These are phyloP conservation scores for Eudorcas thomsonii DNA, from an alignment of 2,113 vertebrate species.

Conservation along the genomic window DNA sequence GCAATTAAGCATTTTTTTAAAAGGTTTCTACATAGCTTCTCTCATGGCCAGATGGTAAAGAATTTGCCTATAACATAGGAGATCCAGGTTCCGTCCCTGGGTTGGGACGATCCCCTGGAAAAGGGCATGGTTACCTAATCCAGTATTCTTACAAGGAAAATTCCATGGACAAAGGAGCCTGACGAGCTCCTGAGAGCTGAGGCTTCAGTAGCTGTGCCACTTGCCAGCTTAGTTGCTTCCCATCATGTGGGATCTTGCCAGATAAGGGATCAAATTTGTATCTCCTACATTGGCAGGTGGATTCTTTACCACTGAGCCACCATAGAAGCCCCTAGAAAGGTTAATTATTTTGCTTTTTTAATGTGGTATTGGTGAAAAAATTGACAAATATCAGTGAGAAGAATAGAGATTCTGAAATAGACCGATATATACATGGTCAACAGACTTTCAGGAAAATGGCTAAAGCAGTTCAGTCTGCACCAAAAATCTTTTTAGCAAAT, in stretches of 20 bases:
- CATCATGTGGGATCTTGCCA: not conserved
- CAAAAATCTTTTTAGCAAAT: not conserved
- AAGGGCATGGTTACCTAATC: not conserved
- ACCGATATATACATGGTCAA: not conserved
- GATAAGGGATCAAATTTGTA: not conserved
- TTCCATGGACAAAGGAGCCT: not conserved
- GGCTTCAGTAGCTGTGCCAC: not conserved
- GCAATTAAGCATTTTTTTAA: not conserved
- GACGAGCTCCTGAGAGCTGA: accelerated
- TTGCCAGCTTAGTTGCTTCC: not conserved
- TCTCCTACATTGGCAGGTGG: not conserved
- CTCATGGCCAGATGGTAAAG: not conserved
- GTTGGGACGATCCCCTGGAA: not conserved
- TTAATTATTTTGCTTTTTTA: not conserved
- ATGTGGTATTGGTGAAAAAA: not conserved
- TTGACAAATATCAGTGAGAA: not conserved
- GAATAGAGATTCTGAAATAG: not conserved
- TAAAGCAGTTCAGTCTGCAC: not conserved
- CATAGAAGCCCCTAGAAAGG: not conserved
- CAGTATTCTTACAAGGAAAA: not conserved
- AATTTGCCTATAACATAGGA: not conserved
- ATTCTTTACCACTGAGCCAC: not conserved
- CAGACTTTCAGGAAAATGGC: not conserved
- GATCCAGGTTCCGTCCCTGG: not conserved
- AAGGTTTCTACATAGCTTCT: not conserved